These are phyloP conservation scores for Andrena minutula DNA, from an alignment of 2,888 invertebrate genomes.

Conservation along the genomic window DNA sequence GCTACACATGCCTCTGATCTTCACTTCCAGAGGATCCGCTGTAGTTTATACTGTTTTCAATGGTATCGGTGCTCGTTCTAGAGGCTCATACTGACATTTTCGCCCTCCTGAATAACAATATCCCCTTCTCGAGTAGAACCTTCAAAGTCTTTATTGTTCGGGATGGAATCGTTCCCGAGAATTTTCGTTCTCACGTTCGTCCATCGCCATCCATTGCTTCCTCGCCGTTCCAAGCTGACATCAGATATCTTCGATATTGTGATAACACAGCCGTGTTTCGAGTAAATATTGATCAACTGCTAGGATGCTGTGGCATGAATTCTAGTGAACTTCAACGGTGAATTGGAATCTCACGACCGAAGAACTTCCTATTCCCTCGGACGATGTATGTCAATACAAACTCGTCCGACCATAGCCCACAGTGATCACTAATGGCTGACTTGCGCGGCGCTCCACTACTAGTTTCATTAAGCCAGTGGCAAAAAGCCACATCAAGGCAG, in stretches of 20 bases:
- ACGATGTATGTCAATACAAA: background rate
- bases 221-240: background rate
- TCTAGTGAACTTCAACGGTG: background rate
- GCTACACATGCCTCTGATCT: conserved; percentile 7
- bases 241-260: background rate
- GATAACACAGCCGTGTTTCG: background rate
- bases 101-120: conserved; percentile 47
- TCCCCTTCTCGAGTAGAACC: background rate
- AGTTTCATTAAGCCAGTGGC: conserved; percentile 5
- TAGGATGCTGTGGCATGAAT: background rate
- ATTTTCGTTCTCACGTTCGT: background rate
- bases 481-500: conserved; percentile 26
- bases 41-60: conserved; percentile 47
- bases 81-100: conserved; percentile 34
- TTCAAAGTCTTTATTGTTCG: conserved; percentile 12
- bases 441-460: conserved; percentile 7
- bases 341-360: background rate
- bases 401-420: background rate
- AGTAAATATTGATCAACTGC: background rate
- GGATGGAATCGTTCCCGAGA: background rate
- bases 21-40: conserved; percentile 26
- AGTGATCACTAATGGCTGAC: conserved; percentile 21
- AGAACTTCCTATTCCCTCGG: background rate
- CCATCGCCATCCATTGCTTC: background rate
- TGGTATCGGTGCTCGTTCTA: conserved; percentile 30